Evolutionary conservation across 2,113 vertebrate genomes (phyloP).

Genomic region (Macaca nemestrina): DNA sequence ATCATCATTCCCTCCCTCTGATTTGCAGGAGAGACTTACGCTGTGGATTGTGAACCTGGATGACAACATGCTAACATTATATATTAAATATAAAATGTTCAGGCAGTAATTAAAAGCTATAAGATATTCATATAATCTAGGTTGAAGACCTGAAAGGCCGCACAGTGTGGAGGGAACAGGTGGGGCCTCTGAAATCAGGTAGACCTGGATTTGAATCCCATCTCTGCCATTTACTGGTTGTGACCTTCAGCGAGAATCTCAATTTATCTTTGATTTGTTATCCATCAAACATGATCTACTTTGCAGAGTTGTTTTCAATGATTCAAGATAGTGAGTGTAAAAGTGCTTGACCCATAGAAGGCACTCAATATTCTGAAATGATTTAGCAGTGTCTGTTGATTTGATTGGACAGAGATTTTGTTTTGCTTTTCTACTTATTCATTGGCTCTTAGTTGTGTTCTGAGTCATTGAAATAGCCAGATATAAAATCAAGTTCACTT

Average conservation of each 20-base stretch:
- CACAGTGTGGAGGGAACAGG: neutral
- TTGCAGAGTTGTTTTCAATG: conserved; percentile 30
- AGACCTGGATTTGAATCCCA: neutral
- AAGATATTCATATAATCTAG: neutral
- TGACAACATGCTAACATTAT: neutral
- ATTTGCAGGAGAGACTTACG: neutral
- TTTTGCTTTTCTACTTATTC: conserved; percentile 47
- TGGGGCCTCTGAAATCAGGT: neutral
- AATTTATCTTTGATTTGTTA: neutral
- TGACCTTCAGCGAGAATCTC: neutral
- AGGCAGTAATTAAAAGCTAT: neutral
- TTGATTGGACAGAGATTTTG: conserved; percentile 10
- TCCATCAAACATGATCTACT: neutral
- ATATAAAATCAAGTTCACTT: conserved; percentile 20
- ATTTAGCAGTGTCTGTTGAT: neutral
- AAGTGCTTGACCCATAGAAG: neutral
- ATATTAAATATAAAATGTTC: conserved; percentile 10
- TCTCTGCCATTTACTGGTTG: neutral
- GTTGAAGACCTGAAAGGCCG: neutral
- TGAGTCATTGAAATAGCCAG: neutral
- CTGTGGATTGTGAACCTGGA: neutral
- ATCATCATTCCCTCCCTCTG: neutral
- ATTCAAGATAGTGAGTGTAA: neutral
- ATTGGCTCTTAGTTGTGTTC: neutral
- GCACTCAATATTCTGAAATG: neutral